Evolutionary conservation across 2,113 vertebrate genomes (phyloP), one percentile per base, ranked within the genome.

Genomic region (Delphinapterus leucas): DNA sequence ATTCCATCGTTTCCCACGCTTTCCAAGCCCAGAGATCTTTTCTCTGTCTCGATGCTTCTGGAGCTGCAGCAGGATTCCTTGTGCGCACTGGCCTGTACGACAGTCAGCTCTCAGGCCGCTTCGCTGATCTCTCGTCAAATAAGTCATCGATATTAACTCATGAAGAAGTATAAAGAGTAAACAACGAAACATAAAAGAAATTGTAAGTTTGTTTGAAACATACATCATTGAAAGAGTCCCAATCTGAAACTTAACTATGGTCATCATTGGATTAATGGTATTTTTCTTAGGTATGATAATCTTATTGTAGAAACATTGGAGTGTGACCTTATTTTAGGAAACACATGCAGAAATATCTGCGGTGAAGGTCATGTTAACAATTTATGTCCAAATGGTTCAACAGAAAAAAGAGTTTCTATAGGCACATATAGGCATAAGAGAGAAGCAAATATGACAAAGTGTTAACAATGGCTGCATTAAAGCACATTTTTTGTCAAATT

Each of bases 391-490:
- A 36, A 8, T 2, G 47, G 38, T 33, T 20, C 33, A 73, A 23
- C 28, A 28, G 5, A 1, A 28, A 18, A 11, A 20, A 4, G 44
- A 2, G 44, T 26, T 41, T 20, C 26, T 15, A 1, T 2, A 12
- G 26, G 26, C 28, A 9, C 53, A 4, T 0, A 3, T 8, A 44
- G 47, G 25, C 25, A 0, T 3, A 33, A 23, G 13, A 53, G 41
- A 31, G 38, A 36, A 38, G 53, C 41, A 13, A 33, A 3, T n/a
- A 6, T 3, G 44, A 33, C 2, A 28, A 2, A 15, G 7, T 0
- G 1, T 33, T 8, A 8, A 5, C 2, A 8, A 5, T 0, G 9
- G 28, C 15, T 7, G 15, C 60, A 6, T 26, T 4, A 7, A 20
- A 47, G 41, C 60, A 26, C 12, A 28, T 38, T 18, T 83, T 13